A percentile compares a stretch with the other conserved stretches of the same genome.
phyloP scores from a whole-genome alignment of 2,797 vertebrate species.

The Scolopax bukidnonensis region DNA sequence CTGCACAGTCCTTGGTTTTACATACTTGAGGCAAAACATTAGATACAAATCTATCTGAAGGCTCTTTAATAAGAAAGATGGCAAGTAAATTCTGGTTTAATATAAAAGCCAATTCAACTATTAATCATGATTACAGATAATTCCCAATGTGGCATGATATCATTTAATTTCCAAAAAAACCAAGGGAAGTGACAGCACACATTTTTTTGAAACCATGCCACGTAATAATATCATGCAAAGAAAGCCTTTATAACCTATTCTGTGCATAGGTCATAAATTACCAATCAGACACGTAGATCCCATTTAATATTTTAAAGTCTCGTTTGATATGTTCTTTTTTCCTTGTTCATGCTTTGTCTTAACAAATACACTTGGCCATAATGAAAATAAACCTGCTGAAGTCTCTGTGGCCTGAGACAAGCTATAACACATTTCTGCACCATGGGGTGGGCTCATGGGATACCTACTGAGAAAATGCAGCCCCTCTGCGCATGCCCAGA shows the following conservation, averaged over 20 bases:
- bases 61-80: slow-evolving; percentile 64
- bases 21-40: slow-evolving; percentile 18
- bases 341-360: slow-evolving; percentile 74
- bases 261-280: slow-evolving; percentile 66
- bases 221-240: slow-evolving; percentile 18
- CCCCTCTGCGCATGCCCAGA: slow-evolving; percentile 84
- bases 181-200: slow-evolving; percentile 31
- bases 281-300: slow-evolving; percentile 53
- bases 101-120: slow-evolving; percentile 69
- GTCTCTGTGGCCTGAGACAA: slow-evolving; percentile 80
- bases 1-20: neutral
- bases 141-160: slow-evolving; percentile 52
- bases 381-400: slow-evolving; percentile 82
- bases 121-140: slow-evolving; percentile 74
- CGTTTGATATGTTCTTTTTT: slow-evolving; percentile 37
- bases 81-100: slow-evolving; percentile 67
- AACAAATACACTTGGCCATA: slow-evolving; percentile 76
- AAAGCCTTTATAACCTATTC: slow-evolving; percentile 18
- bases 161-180: slow-evolving; percentile 48
- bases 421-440: slow-evolving; percentile 84
- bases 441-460: slow-evolving; percentile 80
- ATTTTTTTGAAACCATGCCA: slow-evolving; percentile 25
- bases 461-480: slow-evolving; percentile 80
- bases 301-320: slow-evolving; percentile 75
- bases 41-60: slow-evolving; percentile 58